phyloP scores from a whole-genome alignment of 2,888 invertebrate species.

The Abrostola triplasia region DNA sequence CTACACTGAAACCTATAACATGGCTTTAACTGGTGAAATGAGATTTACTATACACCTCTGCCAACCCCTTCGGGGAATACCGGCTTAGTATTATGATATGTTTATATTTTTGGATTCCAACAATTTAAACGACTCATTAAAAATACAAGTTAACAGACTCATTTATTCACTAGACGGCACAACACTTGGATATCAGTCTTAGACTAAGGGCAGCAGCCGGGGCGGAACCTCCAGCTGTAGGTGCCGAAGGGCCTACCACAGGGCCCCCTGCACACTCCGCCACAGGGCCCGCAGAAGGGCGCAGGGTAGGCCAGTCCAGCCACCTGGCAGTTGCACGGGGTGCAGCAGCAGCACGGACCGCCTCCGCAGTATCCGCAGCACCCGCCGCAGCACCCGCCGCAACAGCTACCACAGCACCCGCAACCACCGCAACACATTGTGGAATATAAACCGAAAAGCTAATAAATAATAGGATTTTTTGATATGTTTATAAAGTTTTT shows the following conservation, averaged over 20 bases:
- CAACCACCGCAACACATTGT: conserved; percentile 41
- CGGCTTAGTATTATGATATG: too few species aligned
- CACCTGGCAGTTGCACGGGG: conserved; percentile 72
- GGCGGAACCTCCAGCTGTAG: conserved; percentile 74
- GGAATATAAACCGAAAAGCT: conserved; percentile 6
- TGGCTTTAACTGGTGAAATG: too few species aligned
- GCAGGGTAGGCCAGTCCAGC: conserved; percentile 68
- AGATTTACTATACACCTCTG: too few species aligned
- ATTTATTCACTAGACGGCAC: conserved; percentile 31
- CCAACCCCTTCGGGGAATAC: too few species aligned
- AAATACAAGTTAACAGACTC: conserved; percentile 5
- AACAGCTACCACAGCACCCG: conserved; percentile 19
- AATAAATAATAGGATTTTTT: conserved; percentile 20
- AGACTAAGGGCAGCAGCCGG: conserved; percentile 58
- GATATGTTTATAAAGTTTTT: conserved; percentile 28
- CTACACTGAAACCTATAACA: too few species aligned
- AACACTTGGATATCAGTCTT: conserved; percentile 2
- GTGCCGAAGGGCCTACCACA: conserved; percentile 75
- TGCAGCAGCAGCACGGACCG: conserved; percentile 58
- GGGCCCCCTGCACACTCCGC: conserved; percentile 63
- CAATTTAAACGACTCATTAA: background rate
- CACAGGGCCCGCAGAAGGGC: conserved; percentile 70
- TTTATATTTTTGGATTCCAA: too few species aligned
- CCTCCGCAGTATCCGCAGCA: conserved; percentile 38
- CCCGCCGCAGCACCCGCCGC: conserved; percentile 35